Base-by-base conservation (phyloP, 2,113 vertebrate species). In the Ameiurus melas region DNA sequence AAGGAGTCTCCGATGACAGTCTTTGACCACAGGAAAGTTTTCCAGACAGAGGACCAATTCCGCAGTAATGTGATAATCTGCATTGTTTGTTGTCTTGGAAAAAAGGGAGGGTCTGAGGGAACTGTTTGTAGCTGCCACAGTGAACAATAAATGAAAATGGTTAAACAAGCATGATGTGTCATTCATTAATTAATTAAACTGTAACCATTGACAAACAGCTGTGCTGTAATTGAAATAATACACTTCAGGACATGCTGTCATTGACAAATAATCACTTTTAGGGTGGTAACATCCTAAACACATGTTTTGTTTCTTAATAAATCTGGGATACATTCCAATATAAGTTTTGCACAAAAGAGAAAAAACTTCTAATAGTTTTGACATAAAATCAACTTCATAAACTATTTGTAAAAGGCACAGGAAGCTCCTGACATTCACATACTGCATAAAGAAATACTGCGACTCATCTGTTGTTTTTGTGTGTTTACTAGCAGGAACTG, bases 351-450 rank as follows among this genome's bases (percentile, higher is more conserved):
- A 17, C n/a, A 78, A 53, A 78, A 2, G 0, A n/a, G 5, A 2
- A 53, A 53, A 27, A 73, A 30, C 12, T 71, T 71, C 36, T 19
- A 6, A 43, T 75, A 39, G 12, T 27, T 75, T 77, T 78, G 75
- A 47, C 75, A 78, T 78, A 51, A 78, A 78, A 78, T 78, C 75
- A 51, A 53, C 75, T 27, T 25, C 43, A 51, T 77, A 53, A 79
- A 53, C 77, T 80, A 80, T 57, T 80, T 55, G 77, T 55, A 19
- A 80, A 83, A 43, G 57, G 13, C 7, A 43, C 57, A 83, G 12
- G 57, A 27, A 57, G 12, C 51, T 75, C 53, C 20, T 57, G 51
- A 85, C 84, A 75, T 57, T 64, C 85, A 51, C 57, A 64, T 39
- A 64, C 25, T 13, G 30, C 17, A 57, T 53, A 30, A 8, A 73